Evolutionary conservation across 1,140 invertebrate species (phyloP), one percentile per base, ranked within the genome.

Genomic region (Drusus annulatus): DNA sequence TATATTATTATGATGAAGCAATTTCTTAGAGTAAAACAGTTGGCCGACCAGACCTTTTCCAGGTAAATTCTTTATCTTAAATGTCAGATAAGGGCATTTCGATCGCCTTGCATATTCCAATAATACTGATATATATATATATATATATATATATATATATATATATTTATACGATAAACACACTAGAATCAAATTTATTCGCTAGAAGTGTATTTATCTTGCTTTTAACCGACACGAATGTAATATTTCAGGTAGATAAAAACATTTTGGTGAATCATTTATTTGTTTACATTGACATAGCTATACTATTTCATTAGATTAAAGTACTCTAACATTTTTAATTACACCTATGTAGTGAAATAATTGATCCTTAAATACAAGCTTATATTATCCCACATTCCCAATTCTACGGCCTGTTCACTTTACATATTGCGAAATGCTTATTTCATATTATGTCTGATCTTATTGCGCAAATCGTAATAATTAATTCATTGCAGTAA

Each of bases 41-140:
- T 96, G 71, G 95, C 95, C 82, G 95, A 96, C 91, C 95, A 96
- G 90, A 96, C 94, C 79, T 95, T 97, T 90, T 94, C 95, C 86
- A 95, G 94, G 95, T 96, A 54, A 93, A 90, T 84, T 63, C 65
- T 52, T 78, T 78, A 78, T 78, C 76, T 78, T 58, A 74, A 74
- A 74, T 74, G 69, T 74, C 69, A 74, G 69, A 74, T 74, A 74
- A 74, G 69, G 52, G n/a, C 21, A 50, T 69, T 50, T 63, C 17
- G 7, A 69, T 50, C 36, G 36, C 31, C n/a, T 69, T 45, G 25
- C 25, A 21, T 65, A 21, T 23, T 60, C 23, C 56, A 60, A 60
- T 60, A 19, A 10, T 45, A 45, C 36, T 13, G 0, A 1, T 45
- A 45, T 45, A 45, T 45, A 45, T 45, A 45, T n/a, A n/a, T n/a